Evolutionary conservation across 1,140 invertebrate genomes (phyloP).

Genomic region (Drosophila funebris): DNA sequence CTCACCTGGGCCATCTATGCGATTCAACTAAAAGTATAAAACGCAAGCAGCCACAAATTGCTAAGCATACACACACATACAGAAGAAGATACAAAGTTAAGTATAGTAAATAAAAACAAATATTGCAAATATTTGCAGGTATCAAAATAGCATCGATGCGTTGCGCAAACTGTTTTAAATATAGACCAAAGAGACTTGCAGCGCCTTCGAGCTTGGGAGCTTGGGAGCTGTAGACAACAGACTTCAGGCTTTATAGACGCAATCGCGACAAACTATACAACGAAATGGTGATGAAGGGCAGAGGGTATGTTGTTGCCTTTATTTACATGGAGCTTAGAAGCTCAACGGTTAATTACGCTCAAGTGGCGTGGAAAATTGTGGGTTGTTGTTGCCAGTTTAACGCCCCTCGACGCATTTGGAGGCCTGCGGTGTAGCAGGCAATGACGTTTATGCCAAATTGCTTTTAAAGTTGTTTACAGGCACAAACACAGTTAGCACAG

Average conservation of each 20-base stretch:
- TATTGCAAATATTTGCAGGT: conserved; percentile 73
- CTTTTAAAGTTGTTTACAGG: conserved; percentile 47
- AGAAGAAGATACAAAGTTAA: conserved; percentile 32
- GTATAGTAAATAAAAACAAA: conserved; percentile 52
- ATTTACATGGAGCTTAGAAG: conserved; percentile 71
- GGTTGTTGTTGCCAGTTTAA: conserved; percentile 41
- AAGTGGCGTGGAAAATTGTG: conserved; percentile 81
- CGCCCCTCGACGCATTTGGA: conserved; percentile 4
- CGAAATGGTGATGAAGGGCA: neutral
- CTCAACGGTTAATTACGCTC: conserved; percentile 78
- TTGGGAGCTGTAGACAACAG: neutral
- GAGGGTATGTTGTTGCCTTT: conserved; percentile 21
- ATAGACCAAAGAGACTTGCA: conserved; percentile 42
- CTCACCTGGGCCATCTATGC: conserved; percentile 42
- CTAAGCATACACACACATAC: conserved; percentile 23
- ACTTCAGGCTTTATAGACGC: neutral
- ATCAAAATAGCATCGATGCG: conserved; percentile 78
- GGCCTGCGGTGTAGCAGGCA: neutral
- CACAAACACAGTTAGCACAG: neutral
- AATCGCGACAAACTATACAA: neutral
- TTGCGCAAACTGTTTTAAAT: conserved; percentile 66
- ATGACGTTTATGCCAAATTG: conserved; percentile 73
- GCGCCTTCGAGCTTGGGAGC: neutral
- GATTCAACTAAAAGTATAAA: conserved; percentile 22
- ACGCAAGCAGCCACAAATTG: conserved; percentile 33